phyloP scores from a whole-genome alignment of 2,888 invertebrate species.

The Eupithecia abbreviata region DNA sequence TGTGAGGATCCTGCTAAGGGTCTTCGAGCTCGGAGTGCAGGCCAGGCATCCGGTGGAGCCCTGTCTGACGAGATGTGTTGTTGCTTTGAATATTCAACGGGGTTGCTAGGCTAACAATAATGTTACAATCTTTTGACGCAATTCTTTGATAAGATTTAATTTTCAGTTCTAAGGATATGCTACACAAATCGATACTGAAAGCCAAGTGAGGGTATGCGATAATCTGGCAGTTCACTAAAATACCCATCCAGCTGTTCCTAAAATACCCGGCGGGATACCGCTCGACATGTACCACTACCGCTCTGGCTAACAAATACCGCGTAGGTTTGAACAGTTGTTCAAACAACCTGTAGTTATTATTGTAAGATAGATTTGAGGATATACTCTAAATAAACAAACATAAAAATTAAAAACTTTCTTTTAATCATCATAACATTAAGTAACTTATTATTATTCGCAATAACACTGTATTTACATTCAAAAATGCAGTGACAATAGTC shows the following conservation, averaged over 20 bases:
- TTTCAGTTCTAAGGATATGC: not conserved
- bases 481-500: slow-evolving; percentile 37
- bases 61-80: slow-evolving; percentile 91
- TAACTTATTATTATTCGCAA: slow-evolving; percentile 23
- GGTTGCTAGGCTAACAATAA: slow-evolving; percentile 85
- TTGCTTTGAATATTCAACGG: slow-evolving; percentile 91
- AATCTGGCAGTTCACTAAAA: not conserved
- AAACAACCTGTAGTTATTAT: not conserved
- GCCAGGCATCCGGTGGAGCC: slow-evolving; percentile 90
- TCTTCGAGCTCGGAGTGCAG: slow-evolving; percentile 92
- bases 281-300: not conserved
- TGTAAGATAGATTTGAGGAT: not conserved
- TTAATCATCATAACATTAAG: slow-evolving; percentile 18
- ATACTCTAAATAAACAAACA: slow-evolving; percentile 11
- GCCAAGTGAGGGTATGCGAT: not conserved
- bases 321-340: not conserved
- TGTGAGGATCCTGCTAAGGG: slow-evolving; percentile 88
- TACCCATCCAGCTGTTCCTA: not conserved
- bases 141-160: not conserved
- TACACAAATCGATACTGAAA: not conserved
- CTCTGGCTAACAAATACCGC: not conserved
- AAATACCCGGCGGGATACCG: not conserved
- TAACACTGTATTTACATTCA: slow-evolving; percentile 26
- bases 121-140: not conserved
- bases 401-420: slow-evolving; percentile 15